Conservation (phyloP, 2,888 invertebrate genomes). For the Rosalia funebris region DNA sequence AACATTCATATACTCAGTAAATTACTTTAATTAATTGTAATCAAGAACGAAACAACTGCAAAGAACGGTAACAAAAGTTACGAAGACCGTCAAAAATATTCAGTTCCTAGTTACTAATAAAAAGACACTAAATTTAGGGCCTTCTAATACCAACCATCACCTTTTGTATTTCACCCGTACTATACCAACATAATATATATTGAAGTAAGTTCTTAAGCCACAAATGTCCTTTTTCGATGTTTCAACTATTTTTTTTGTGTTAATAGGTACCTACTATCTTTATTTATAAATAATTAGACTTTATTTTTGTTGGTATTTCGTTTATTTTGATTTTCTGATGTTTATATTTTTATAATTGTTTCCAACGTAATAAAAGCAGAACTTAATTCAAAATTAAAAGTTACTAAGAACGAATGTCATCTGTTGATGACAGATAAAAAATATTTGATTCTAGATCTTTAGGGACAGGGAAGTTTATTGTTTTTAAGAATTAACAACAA, state of each 20-base stretch:
- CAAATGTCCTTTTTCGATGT: too few species aligned
- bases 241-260: too few species aligned
- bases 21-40: constrained; percentile 60
- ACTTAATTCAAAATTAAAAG: constrained; percentile 2
- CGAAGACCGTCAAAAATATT: constrained; percentile 53
- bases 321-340: too few species aligned
- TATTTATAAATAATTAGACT: too few species aligned
- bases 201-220: too few species aligned
- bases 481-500: constrained; percentile 4
- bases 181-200: not conserved
- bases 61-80: constrained; percentile 55
- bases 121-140: constrained; percentile 30
- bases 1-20: constrained; percentile 56
- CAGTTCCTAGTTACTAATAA: constrained; percentile 34
- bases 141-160: constrained; percentile 14
- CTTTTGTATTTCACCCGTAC: not conserved
- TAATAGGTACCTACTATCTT: too few species aligned
- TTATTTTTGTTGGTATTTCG: too few species aligned
- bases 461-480: constrained; percentile 14
- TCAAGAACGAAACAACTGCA: constrained; percentile 55
- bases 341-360: not conserved
- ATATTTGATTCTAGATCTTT: constrained; percentile 11
- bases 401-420: constrained; percentile 29
- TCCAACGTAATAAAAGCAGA: not conserved
- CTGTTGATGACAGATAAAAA: constrained; percentile 13